Base-by-base conservation (phyloP, 1,140 invertebrate species). In the Cotesia typhae region DNA sequence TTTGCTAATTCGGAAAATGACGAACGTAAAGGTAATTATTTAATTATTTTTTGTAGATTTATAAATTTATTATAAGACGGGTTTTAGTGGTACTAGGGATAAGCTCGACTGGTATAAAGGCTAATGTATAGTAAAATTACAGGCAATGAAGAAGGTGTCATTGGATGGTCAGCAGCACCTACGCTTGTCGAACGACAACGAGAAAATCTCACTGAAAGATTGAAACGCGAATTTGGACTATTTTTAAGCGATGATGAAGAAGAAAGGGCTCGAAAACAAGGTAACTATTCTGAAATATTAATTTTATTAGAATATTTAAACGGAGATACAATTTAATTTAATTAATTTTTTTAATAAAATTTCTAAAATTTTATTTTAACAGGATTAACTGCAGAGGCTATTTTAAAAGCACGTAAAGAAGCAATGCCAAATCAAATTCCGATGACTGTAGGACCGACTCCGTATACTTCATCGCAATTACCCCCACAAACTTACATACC, bases 171-270 rank as follows among this genome's bases (percentile, higher is more conserved):
- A n/a, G 83, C 91, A 4, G 91, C 91, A 28, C 92, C 92, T 35
- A 94, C 92, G 4, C 81, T 92, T 20, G 88, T 93, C 1, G 93
- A 94, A 80, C 87, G 90, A 70, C 92, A 93, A 81, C 87, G 92
- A 72, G 93, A 94, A 82, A 93, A 92, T 82, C 88, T 94, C 35
- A 92, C 91, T 14, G 91, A 93, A 77, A 88, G 94, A 77, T 84
- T 94, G 74, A 89, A 92, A 82, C 85, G 91, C 52, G 92, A 93
- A 82, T 93, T 93, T 85, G 93, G 92, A n/a, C 85, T 94, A 12
- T 91, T 92, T 75, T 84, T 92, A 55, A 90, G 89, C 61, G 92
- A 92, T 67, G 92, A 93, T 74, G 91, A 92, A 69, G 90, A 90
- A 74, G 88, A 90, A 76, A 80, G 88, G 70, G 84, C 85, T 73